Conservation (phyloP, 30 jellyfish, hydroid and myxozoan species). For the Aurelia aurita complex sp. Pacific region DNA sequence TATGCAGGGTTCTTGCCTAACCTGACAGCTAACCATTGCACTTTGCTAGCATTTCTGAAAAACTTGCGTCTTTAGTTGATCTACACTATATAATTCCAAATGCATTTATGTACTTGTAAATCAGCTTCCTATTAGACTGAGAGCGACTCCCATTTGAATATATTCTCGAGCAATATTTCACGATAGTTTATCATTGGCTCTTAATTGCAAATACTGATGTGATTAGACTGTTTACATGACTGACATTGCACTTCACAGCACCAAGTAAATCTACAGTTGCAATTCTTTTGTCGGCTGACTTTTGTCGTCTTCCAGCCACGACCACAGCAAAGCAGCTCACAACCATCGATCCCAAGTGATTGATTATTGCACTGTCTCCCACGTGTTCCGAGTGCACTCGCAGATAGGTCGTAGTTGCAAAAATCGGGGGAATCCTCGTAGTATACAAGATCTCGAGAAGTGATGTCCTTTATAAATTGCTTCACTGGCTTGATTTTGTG, state of each 20-base stretch:
- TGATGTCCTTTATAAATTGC: slow-evolving; percentile 65
- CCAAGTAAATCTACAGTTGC: slow-evolving; percentile 93
- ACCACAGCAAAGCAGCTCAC: slow-evolving; percentile 91
- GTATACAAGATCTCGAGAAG: slow-evolving; percentile 78
- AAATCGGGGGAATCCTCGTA: slow-evolving; percentile 93
- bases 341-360: slow-evolving; percentile 95
- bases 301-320: slow-evolving; percentile 86
- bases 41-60: too few relatives aligned
- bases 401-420: slow-evolving; percentile 70
- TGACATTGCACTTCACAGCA: slow-evolving; percentile 89
- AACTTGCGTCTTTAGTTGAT: too few relatives aligned
- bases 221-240: slow-evolving; percentile 67
- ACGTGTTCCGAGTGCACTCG: slow-evolving; percentile 84
- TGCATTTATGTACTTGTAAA: too few relatives aligned
- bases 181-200: background rate
- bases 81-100: too few relatives aligned
- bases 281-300: slow-evolving; percentile 74
- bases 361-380: slow-evolving; percentile 91
- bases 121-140: too few relatives aligned
- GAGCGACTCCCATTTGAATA: background rate
- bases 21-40: too few relatives aligned
- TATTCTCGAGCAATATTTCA: slow-evolving; percentile 26
- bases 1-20: too few relatives aligned
- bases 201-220: slow-evolving; percentile 67
- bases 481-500: slow-evolving; percentile 74